Evolutionary conservation across 2,797 vertebrate species (phyloP).

Genomic region (Tolypeutes matacus): DNA sequence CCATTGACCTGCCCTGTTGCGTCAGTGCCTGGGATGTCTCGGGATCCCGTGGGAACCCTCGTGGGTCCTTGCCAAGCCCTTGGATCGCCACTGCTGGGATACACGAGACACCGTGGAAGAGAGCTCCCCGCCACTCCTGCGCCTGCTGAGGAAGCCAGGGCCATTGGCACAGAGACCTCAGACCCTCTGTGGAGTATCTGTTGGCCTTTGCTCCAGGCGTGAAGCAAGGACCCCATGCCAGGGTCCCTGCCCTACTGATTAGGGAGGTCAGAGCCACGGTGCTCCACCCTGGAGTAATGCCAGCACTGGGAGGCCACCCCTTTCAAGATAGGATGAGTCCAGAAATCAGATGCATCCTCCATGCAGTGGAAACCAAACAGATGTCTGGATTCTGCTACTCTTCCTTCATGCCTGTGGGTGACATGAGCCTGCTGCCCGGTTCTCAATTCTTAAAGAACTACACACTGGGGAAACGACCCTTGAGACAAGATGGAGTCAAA

Average conservation of each 20-base stretch:
- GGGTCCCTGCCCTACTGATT: background rate
- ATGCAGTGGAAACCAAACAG: background rate
- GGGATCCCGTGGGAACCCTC: too few species aligned
- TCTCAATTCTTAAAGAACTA: background rate
- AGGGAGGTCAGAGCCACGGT: background rate
- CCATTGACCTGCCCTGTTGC: background rate
- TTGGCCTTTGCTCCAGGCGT: background rate
- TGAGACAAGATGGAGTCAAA: background rate
- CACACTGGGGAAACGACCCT: background rate
- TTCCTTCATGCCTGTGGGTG: background rate
- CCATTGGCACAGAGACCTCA: background rate
- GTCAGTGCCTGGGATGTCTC: background rate
- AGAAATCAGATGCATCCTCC: background rate
- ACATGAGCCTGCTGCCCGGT: background rate
- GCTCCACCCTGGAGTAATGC: too few species aligned
- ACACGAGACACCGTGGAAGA: background rate
- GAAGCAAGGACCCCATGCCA: background rate
- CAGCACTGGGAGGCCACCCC: fast-evolving
- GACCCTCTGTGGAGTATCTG: background rate
- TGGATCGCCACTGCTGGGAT: background rate
- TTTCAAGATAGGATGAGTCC: background rate
- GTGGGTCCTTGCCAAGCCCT: background rate
- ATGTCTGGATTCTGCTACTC: background rate
- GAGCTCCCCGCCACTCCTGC: fast-evolving
- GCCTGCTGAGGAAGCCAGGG: background rate